Evolutionary conservation across 2,797 vertebrate species (phyloP), one percentile per base, ranked within the genome.

Genomic region (Coluber constrictor): DNA sequence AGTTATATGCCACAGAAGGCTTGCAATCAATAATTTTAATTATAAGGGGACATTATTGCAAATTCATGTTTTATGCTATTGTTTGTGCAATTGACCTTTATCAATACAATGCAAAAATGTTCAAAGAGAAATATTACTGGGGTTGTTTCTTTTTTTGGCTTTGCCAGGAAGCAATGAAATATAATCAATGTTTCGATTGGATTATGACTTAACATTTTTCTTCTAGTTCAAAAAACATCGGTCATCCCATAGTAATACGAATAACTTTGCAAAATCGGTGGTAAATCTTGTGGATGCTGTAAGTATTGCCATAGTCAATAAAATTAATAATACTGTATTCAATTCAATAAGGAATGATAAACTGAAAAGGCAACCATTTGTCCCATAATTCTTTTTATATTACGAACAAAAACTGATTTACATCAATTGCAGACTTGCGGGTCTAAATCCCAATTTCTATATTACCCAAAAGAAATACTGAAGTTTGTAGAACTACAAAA

Each of bases 251-350:
- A 94, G 95, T 9, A 98, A 98, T 92, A 98, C 98, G 4, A 98
- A 97, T 96, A 99, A 99, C 96, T 99, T 99, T 95, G 99, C 99
- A 23, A 99, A 99, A 96, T 99, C 99, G 63, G 99, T 99, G 96
- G 99, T 99, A 96, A 99, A 99, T 97, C 97, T 99, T 93, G 99
- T 99, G 96, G 99, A 99, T 97, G 98, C 98, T 95, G 99, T 99
- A 98, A 99, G 99, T 99, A 98, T 95, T 86, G 88, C 5, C 12
- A 1, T 88, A 92, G 94, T 92, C 92, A 93, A 95, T 88, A 93
- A n/a, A 57, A 4, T 94, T 51, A 59, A 18, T 92, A n/a, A 9
- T 56, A 15, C 83, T 90, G 61, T 86, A 93, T 61, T 90, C 88
- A 91, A 91, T 87, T 93, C 93, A 10, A 93, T 59, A 92, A 23